Percentiles rank a stretch among this genome's conserved stretches.
These are phyloP conservation scores for Mus minutoides DNA, from an alignment of 2,797 vertebrate genomes.

Conservation along the genomic window DNA sequence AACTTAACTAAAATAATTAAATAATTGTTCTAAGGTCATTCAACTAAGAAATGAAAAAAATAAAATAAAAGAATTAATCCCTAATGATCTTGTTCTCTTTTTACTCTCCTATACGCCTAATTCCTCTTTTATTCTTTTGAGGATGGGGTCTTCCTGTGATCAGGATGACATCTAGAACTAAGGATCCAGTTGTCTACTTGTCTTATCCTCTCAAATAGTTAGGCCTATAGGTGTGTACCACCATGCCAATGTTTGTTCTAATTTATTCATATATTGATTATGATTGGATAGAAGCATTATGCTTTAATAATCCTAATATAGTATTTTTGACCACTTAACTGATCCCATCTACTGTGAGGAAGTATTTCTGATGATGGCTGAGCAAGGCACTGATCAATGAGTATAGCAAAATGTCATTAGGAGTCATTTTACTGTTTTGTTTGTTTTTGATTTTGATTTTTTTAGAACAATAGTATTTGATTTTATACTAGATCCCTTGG, in stretches of 20 bases:
- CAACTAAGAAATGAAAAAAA: background rate
- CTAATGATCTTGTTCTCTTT: background rate
- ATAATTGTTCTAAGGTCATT: background rate
- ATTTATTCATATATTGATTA: background rate
- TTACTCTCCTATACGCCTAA: background rate
- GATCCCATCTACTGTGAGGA: background rate
- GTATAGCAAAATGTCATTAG: background rate
- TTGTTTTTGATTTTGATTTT: background rate
- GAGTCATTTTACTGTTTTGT: background rate
- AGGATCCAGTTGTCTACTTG: background rate
- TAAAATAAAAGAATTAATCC: background rate
- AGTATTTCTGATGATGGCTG: background rate
- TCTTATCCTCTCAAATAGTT: background rate
- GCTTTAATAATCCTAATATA: conserved; percentile 53
- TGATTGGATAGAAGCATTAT: conserved; percentile 21
- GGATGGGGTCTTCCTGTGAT: background rate
- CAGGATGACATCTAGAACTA: background rate
- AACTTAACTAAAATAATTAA: conserved; percentile 59
- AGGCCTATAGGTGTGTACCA: background rate
- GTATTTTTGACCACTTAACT: conserved; percentile 41
- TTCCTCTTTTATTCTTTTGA: background rate
- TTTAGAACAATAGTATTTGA: background rate
- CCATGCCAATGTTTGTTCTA: background rate
- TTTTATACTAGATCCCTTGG: background rate
- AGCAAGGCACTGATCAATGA: background rate